Base-by-base conservation (phyloP, 1,140 invertebrate genomes). In the Alviniconcha marisindica region DNA sequence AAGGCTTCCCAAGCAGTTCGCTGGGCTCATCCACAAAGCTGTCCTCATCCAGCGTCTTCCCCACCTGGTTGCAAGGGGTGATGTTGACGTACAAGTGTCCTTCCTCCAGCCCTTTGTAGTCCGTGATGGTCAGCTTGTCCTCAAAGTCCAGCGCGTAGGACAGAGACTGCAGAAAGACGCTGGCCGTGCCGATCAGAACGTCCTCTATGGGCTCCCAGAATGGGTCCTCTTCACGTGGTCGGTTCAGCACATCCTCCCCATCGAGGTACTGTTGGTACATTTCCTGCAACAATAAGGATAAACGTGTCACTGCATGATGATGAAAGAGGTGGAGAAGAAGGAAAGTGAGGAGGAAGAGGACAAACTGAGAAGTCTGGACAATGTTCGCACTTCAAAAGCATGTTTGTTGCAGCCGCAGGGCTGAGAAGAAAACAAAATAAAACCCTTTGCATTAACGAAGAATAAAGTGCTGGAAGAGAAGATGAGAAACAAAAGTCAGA, bases 201-300 rank as follows among this genome's bases (percentile, higher is more conserved):
- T 93, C 93, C 81, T 93, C 93, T 15, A 90, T 86, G 0, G 93
- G 92, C 83, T 94, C 93, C 93, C 93, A 94, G 85, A 94, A 94
- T 40, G 93, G 93, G 84, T 94, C 93, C 15, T 93, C 85, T 83
- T 93, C 92, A 60, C 90, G 89, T 12, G 89, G 83, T n/a, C 93
- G 89, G 31, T 88, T 87, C 12, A 83, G 76, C 21, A 91, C 78
- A 85, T 91, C 87, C 83, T 93, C 92, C n/a, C 92, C 93, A 85
- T 93, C 93, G 51, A 93, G 83, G 81, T 89, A 93, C 31, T 87
- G 87, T 82, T 94, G 92, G 81, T 94, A 94, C 84, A 93, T 77
- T 74, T 94, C 93, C 92, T 93, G 79, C n/a, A 77, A 74, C 28
- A n/a, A n/a, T n/a, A n/a, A n/a, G 10, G 48, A 69, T 69, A n/a